Conservation (phyloP, 2,888 invertebrate genomes). For the Lydus trimaculatus region DNA sequence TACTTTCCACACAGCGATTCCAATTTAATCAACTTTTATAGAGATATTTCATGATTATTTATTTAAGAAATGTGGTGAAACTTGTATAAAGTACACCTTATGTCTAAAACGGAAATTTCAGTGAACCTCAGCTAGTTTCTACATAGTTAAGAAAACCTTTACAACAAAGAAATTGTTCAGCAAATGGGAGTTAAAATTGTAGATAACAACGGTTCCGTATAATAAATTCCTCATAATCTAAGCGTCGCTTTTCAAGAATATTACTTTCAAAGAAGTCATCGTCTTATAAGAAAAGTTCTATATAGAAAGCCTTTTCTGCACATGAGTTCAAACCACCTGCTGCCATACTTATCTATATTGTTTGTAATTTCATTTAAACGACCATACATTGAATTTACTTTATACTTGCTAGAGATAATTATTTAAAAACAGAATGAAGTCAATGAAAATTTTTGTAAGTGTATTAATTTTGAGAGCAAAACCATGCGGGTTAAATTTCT, state of each 20-base stretch:
- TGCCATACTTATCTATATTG: not conserved
- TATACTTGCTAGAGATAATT: too few species aligned
- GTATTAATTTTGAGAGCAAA: not conserved
- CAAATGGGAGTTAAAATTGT: not conserved
- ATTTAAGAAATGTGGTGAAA: not conserved
- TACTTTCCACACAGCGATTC: not conserved
- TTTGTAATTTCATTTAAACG: not conserved
- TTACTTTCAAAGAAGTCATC: not conserved
- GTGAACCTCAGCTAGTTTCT: not conserved
- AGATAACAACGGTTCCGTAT: not conserved
- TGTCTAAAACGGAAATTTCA: not conserved
- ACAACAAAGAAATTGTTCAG: not conserved
- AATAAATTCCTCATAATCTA: not conserved
- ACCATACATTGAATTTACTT: too few species aligned
- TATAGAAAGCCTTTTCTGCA: too few species aligned
- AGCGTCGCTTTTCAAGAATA: not conserved
- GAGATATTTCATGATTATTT: not conserved
- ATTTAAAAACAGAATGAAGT: too few species aligned
- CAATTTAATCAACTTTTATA: not conserved
- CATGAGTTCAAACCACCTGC: not conserved
- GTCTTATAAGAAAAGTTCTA: too few species aligned
- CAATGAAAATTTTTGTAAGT: too few species aligned
- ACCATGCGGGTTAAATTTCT: not conserved
- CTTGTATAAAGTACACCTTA: not conserved
- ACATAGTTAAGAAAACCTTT: not conserved